Conservation (phyloP, 30 jellyfish, hydroid and myxozoan genomes). For the Pseudorhiza aurosa region DNA sequence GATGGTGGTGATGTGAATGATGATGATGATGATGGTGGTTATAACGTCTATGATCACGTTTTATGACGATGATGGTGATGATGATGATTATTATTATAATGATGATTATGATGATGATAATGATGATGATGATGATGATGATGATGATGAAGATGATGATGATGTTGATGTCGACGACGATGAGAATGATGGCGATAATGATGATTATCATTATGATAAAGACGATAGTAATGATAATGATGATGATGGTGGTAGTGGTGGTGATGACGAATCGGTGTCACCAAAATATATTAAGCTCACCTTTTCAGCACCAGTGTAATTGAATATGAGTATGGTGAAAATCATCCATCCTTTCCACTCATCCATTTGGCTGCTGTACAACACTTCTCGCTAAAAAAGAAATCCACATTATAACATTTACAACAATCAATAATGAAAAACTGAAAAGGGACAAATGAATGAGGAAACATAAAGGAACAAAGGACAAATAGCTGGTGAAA, state of each 20-base stretch:
- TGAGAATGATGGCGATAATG: neutral
- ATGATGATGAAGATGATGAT: neutral
- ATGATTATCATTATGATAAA: neutral
- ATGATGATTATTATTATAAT: slow-evolving; percentile 9
- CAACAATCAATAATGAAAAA: neutral
- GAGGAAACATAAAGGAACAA: too few species aligned
- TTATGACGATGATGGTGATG: slow-evolving; percentile 14
- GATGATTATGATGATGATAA: slow-evolving; percentile 9
- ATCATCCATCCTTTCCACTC: slow-evolving; percentile 98
- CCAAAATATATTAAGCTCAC: slow-evolving; percentile 34
- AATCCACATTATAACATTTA: neutral
- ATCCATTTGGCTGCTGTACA: slow-evolving; percentile 73
- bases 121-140: slow-evolving; percentile 7
- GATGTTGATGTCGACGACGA: neutral
- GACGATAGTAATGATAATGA: neutral
- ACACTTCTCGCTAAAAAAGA: slow-evolving; percentile 52
- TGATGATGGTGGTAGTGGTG: neutral
- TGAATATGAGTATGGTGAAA: slow-evolving; percentile 64
- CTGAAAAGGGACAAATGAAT: neutral
- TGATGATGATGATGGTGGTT: neutral
- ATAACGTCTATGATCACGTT: neutral
- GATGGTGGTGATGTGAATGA: neutral
- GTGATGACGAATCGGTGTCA: neutral
- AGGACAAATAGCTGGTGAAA: too few species aligned
- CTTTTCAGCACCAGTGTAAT: slow-evolving; percentile 92